Base-by-base conservation (phyloP, 1,140 invertebrate species). In the Zelostemma sp. region DNA sequence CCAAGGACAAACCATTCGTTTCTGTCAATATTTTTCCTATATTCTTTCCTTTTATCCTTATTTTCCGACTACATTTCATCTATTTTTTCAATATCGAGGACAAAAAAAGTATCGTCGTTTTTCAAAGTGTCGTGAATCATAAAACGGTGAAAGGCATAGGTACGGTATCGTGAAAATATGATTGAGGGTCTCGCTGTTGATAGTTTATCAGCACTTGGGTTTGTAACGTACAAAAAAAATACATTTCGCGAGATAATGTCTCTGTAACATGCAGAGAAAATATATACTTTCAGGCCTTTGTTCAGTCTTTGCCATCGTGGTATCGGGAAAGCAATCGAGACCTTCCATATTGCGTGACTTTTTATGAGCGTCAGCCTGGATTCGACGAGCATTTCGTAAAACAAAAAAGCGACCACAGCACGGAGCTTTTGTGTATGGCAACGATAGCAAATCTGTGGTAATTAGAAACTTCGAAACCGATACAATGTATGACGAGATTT, bases 271-370 rank as follows among this genome's bases (percentile, higher is more conserved):
- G 70, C 70, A 68, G 57, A 55, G 53, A 51, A 61, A 62, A 35
- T 47, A 46, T 54, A 35, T 47, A 46, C 48, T 68, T 68, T 43
- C 57, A 68, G 57, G 61, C 61, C 51, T 68, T 68, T 72, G 65
- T 68, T 58, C 57, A 47, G 70, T 14, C 21, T 19, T 51, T 55
- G 41, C 64, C 56, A 68, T 72, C 57, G 49, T 49, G 61, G 65
- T 72, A 72, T 72, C 70, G 70, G 61, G 61, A 72, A 72, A 72
- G 61, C 61, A 72, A 72, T 72, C 64, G 64, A 68, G 64, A 72
- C 69, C 47, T 56, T 72, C 69, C 45, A 50, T 65, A 61, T 72
- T 58, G 64, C 69, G 64, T 72, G 70, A 68, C 70, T 68, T 68
- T 72, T 65, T 72, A 72, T 68, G 64, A 55, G 54, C 53, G 12